Conservation (phyloP, 2,888 invertebrate genomes). For the Tortricodes alternella region DNA sequence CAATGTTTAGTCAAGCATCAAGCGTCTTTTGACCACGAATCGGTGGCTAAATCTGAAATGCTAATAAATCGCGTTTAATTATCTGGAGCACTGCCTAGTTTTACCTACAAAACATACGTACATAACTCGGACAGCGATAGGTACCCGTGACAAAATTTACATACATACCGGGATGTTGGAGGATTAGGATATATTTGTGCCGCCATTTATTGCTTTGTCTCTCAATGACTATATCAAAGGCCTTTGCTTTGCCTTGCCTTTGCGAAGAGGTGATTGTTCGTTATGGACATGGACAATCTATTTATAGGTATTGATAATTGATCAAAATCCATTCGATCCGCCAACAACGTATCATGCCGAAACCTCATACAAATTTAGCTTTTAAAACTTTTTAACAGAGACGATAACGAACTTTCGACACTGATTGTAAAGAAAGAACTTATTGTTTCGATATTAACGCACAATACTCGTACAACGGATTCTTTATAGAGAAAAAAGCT, state of each 20-base stretch:
- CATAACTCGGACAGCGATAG: neutral
- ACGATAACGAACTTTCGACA: neutral
- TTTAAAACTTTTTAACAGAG: neutral
- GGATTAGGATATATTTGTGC: neutral
- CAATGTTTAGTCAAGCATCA: neutral
- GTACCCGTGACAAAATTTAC: neutral
- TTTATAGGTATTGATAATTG: no score
- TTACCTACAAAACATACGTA: slow-evolving; percentile 1
- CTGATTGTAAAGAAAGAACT: neutral
- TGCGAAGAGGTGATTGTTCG: no score
- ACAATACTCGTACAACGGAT: neutral
- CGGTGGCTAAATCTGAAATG: neutral
- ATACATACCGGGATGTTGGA: neutral
- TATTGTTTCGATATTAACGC: neutral
- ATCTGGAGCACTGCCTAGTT: slow-evolving; percentile 12
- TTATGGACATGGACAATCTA: no score
- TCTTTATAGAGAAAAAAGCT: neutral
- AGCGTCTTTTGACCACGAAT: neutral
- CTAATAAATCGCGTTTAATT: slow-evolving; percentile 8
- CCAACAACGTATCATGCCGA: no score
- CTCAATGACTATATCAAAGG: no score
- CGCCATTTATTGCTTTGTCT: no score
- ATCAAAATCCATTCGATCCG: no score
- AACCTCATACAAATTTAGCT: no score
- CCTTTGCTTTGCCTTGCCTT: no score